Evolutionary conservation across 2,113 vertebrate species (phyloP).

Genomic region (Lasiurus borealis): DNA sequence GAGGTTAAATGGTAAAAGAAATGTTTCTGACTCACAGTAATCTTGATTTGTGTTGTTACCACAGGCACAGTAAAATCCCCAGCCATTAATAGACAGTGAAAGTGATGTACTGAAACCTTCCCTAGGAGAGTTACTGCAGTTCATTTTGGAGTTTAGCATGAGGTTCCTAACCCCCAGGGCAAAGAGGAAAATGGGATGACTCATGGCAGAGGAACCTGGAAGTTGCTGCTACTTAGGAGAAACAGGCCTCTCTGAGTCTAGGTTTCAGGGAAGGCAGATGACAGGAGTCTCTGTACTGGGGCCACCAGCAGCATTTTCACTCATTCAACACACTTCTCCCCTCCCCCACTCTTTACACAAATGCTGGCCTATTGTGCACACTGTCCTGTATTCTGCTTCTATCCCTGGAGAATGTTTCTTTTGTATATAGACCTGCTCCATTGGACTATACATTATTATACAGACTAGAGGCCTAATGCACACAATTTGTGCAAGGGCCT

Average conservation of each 20-base stretch:
- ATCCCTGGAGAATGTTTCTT: not conserved
- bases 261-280: not conserved
- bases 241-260: not conserved
- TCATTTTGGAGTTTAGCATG: not conserved
- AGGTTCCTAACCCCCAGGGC: not conserved
- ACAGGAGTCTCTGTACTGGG: not conserved
- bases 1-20: not conserved
- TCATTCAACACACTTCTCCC: not conserved
- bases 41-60: not conserved
- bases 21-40: not conserved
- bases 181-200: not conserved
- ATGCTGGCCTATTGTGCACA: accelerated
- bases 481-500: too few relatives aligned
- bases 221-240: not conserved
- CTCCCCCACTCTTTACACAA: not conserved
- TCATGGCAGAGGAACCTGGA: not conserved
- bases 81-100: not conserved
- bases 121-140: not conserved
- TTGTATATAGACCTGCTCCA: accelerated
- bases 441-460: not conserved
- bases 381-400: not conserved
- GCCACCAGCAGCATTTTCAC: not conserved
- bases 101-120: not conserved
- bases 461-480: too few relatives aligned
- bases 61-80: not conserved